Conservation (phyloP, 2,797 vertebrate species). For the Oophaga sylvatica region DNA sequence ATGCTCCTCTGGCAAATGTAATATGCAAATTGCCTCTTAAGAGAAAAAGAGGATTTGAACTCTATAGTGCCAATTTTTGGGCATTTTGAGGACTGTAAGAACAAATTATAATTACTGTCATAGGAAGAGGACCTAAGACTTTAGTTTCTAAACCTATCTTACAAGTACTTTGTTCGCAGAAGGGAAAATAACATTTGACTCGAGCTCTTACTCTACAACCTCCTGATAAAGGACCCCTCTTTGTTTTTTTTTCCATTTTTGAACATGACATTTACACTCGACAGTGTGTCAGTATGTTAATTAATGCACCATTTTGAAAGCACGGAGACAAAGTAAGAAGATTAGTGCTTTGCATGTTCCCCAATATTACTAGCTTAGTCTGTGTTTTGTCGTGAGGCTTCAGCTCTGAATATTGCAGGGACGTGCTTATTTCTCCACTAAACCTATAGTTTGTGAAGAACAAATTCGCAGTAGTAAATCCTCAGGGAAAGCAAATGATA, state of each 20-base stretch:
- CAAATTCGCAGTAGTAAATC: slow-evolving; percentile 58
- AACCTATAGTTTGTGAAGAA: slow-evolving; percentile 57
- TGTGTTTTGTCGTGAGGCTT: slow-evolving; percentile 23
- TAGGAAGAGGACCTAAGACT: neutral
- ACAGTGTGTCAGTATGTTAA: slow-evolving; percentile 52
- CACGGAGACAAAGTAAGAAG: slow-evolving; percentile 57
- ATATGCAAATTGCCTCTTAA: too few relatives aligned
- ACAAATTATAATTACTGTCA: neutral
- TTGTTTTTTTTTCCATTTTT: slow-evolving; percentile 34
- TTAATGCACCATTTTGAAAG: slow-evolving; percentile 52
- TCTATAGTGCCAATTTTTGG: too few relatives aligned
- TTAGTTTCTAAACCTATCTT: neutral
- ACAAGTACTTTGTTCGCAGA: neutral
- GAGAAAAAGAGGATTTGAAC: too few relatives aligned
- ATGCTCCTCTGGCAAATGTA: too few relatives aligned
- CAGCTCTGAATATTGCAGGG: slow-evolving; percentile 29
- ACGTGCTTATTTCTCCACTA: slow-evolving; percentile 38
- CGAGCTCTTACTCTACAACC: slow-evolving; percentile 30
- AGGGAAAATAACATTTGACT: neutral
- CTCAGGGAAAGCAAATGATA: slow-evolving; percentile 56
- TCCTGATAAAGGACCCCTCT: slow-evolving; percentile 41
- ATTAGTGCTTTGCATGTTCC: slow-evolving; percentile 54
- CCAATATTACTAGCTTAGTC: slow-evolving; percentile 46
- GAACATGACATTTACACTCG: slow-evolving; percentile 53
- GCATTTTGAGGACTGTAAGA: neutral